phyloP scores from a whole-genome alignment of 2,797 vertebrate genomes.

The Uromys caudimaculatus region DNA sequence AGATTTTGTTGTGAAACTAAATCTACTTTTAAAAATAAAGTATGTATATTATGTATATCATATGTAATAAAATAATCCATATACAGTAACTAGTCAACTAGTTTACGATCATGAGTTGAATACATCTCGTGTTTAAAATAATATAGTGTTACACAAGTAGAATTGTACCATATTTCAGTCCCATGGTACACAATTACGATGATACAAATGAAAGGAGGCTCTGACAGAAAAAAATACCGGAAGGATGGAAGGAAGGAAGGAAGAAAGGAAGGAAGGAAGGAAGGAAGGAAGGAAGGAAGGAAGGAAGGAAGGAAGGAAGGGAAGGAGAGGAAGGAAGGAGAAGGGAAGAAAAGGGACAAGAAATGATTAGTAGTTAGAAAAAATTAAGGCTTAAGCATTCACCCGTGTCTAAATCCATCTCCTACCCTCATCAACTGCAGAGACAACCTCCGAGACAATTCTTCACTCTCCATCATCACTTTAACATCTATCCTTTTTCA shows the following conservation, averaged over 20 bases:
- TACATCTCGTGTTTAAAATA: constrained; percentile 2
- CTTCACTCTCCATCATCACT: neutral
- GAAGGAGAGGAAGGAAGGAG: too few relatives aligned
- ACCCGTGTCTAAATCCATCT: neutral
- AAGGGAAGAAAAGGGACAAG: neutral
- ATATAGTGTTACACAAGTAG: neutral
- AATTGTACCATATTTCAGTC: neutral
- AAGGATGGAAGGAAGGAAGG: neutral
- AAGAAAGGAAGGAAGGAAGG: neutral
- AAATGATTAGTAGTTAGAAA: neutral
- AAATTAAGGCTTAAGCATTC: neutral
- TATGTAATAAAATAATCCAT: neutral
- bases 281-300: too few relatives aligned
- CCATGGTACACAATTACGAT: neutral
- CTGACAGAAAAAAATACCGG: neutral
- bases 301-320: too few relatives aligned
- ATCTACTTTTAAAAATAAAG: neutral
- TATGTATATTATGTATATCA: neutral
- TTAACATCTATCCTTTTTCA: neutral
- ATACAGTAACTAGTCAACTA: neutral
- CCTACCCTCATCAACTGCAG: neutral
- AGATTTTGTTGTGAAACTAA: neutral
- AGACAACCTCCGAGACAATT: neutral
- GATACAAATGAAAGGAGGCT: neutral
- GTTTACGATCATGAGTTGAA: neutral